Percentiles rank a stretch among this genome's conserved stretches.
Evolutionary conservation across 2,113 vertebrate genomes (phyloP).

Genomic region (Arvicanthis niloticus): DNA sequence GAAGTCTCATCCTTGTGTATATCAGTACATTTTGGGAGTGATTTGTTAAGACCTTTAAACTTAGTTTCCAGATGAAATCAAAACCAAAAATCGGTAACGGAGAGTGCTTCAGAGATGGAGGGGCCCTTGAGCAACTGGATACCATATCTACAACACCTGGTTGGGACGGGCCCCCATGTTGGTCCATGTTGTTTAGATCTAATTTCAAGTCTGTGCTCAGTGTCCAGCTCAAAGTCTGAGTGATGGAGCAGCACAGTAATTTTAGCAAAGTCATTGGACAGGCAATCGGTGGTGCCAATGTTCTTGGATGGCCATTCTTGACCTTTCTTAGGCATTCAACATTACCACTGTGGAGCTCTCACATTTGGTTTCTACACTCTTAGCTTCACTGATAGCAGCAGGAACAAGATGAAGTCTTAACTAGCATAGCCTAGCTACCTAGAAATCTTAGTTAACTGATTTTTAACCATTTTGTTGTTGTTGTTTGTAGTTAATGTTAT

Average conservation of each 20-base stretch:
- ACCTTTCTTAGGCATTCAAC: neutral
- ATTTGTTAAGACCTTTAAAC: neutral
- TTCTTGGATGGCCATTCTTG: neutral
- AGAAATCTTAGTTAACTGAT: neutral
- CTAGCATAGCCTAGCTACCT: neutral
- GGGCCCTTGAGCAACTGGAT: neutral
- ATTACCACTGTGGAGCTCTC: neutral
- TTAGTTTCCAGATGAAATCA: neutral
- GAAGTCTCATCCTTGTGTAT: neutral
- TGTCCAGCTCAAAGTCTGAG: neutral
- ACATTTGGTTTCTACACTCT: neutral
- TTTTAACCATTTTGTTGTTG: neutral
- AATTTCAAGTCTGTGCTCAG: neutral
- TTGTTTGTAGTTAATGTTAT: neutral
- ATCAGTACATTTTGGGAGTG: neutral
- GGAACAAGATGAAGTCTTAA: neutral
- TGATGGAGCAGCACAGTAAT: neutral
- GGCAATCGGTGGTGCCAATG: too few species aligned
- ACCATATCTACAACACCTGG: accelerated
- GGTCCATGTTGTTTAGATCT: neutral
- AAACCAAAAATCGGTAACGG: neutral
- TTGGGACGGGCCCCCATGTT: accelerated
- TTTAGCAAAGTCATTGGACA: neutral
- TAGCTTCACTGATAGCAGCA: accelerated
- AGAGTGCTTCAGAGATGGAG: neutral